Evolutionary conservation across 2,888 invertebrate genomes (phyloP), one percentile per base, ranked within the genome.

Genomic region (Ectropis crepuscularia): DNA sequence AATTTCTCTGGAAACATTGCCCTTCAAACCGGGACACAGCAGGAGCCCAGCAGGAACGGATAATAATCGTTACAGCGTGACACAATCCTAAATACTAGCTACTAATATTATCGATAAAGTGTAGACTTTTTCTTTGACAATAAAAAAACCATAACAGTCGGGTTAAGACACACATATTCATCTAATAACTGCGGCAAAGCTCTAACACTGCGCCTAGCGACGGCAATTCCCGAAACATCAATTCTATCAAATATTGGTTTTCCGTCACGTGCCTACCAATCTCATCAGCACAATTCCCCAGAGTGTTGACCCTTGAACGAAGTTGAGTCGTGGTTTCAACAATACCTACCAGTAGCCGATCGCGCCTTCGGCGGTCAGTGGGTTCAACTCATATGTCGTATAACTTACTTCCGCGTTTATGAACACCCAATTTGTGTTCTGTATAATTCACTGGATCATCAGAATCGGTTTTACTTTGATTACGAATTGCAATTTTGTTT

Each of bases 271-370:
- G 42, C 42, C 54, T 47, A 38, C 42, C 59, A 38, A 60, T 60
- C 55, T 60, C 51, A 63, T 64, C 59, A 36, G n/a, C 28, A n/a
- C 10, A 41, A 12, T 54, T 64, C 63, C 59, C 59, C 42, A 28
- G 63, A 38, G 63, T 16, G 39, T 51, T 8, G 41, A 51, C 16
- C 10, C 41, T 51, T 41, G 41, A 41, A 41, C 16, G 16, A 28
- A 28, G 16, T 28, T 2, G 16, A 28, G 16, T 28, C 16, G 16
- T 28, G 16, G 16, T 28, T 28, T 28, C 16, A 28, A 28, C 16
- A 28, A 28, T 28, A 28, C 16, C 16, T 28, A 43, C 50, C 47
- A 48, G 43, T 51, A 12, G 45, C 11, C 46, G 10, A 57, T 49
- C 16, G 12, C 51, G 36, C 45, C 46, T 16, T 45, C 36, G 39